Evolutionary conservation across 2,113 vertebrate species (phyloP), one percentile per base, ranked within the genome.

Genomic region (Oncorhynchus clarkii): DNA sequence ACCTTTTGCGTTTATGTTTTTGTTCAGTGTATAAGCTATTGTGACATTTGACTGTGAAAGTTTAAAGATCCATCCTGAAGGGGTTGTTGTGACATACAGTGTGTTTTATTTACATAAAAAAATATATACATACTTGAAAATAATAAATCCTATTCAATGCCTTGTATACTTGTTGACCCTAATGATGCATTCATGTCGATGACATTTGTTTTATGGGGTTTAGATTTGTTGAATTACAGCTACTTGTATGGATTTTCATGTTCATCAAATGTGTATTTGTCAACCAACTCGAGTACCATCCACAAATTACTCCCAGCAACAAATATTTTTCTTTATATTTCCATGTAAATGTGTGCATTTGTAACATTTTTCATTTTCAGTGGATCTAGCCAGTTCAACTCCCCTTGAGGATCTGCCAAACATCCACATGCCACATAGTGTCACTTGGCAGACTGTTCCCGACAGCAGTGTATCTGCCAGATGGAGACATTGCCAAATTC

Each of bases 1-100:
- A 45, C 39, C 8, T 45, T 45, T 45, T 11, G 9, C 39, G 9
- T 45, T 45, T 11, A 45, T 45, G 11, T 45, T 45, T 45, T 45
- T 45, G 39, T 45, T 45, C 39, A 45, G 9, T 45, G 39, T 45
- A 45, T 78, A 83, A 90, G 80, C 83, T 89, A 81, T 89, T 82
- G 91, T 93, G 90, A 86, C 86, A 91, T 90, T 92, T 88, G 80
- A 92, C 88, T 92, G 91, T 93, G 90, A 89, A 89, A 84, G 68
- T 88, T 85, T 81, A 76, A 74, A 78, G 68, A 62, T 84, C 84
- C 87, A 85, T 90, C 82, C 88, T 81, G 4, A 67, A 74, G 78
- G 82, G 87, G 87, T 88, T 89, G 83, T 88, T 91, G 88, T 93
- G 86, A 79, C 90, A 88, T 87, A 91, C 87, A 90, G 85, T 89